Percentiles rank a stretch among this genome's conserved stretches.
These are phyloP conservation scores for Ophioninae sp. DNA, from an alignment of 2,888 invertebrate genomes.

Conservation along the genomic window DNA sequence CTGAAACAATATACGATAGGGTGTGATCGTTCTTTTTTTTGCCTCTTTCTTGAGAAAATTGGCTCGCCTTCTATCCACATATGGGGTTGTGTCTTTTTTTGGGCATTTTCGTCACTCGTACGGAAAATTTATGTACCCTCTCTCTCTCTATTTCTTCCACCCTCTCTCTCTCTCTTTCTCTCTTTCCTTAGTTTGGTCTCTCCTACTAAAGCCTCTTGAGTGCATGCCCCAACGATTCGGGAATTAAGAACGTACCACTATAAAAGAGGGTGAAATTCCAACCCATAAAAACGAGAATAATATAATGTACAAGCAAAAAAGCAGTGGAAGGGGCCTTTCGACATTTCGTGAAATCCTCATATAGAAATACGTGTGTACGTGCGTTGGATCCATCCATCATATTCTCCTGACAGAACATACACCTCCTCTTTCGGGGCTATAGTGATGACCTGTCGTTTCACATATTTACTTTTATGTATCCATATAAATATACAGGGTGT, in stretches of 20 bases:
- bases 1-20: background rate
- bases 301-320: background rate
- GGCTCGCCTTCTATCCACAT: slow-evolving; percentile 3
- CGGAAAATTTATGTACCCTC: background rate
- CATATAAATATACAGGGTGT: background rate
- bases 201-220: background rate
- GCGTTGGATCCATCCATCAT: slow-evolving; percentile 73
- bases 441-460: slow-evolving; percentile 7
- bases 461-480: background rate
- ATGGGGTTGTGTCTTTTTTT: slow-evolving; percentile 8
- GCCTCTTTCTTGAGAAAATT: slow-evolving; percentile 15
- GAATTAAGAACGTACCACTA: background rate
- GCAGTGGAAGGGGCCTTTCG: slow-evolving; percentile 26
- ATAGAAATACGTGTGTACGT: slow-evolving; percentile 63
- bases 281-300: slow-evolving; percentile 10
- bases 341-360: slow-evolving; percentile 36
- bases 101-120: background rate
- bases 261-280: slow-evolving; percentile 12
- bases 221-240: background rate
- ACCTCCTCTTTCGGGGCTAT: slow-evolving; percentile 40
- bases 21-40: slow-evolving; percentile 5
- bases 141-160: background rate
- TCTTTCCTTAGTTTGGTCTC: background rate
- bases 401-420: slow-evolving; percentile 67
- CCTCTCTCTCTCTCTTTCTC: background rate